Evolutionary conservation across 2,113 vertebrate species (phyloP).

Genomic region (Hiodon tergisus): DNA sequence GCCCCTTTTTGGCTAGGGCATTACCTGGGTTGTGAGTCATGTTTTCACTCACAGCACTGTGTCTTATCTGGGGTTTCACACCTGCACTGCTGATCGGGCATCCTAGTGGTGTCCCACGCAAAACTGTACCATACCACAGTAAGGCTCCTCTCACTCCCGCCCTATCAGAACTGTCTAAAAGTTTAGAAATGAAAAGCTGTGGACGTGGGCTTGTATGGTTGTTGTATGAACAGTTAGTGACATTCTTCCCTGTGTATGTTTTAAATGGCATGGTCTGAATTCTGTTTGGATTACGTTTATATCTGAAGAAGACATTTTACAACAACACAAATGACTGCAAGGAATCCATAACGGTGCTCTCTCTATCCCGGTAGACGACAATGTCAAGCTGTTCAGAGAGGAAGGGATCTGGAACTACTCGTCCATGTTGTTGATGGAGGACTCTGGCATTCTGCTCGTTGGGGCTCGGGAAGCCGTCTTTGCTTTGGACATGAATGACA

Average conservation of each 20-base stretch:
- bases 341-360: neutral
- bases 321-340: too few relatives aligned
- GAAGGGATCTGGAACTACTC: slow-evolving; percentile 62
- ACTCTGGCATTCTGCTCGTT: slow-evolving; percentile 53
- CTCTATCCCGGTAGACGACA: slow-evolving; percentile 43
- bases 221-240: too few relatives aligned
- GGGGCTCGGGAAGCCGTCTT: slow-evolving; percentile 66
- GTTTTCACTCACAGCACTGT: too few relatives aligned
- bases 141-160: slow-evolving; percentile 24
- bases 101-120: slow-evolving; percentile 47
- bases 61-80: slow-evolving; percentile 34
- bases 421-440: slow-evolving; percentile 63
- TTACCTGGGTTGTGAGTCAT: too few relatives aligned
- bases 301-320: too few relatives aligned
- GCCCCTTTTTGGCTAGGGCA: too few relatives aligned
- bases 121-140: slow-evolving; percentile 54
- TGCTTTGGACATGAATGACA: slow-evolving; percentile 59
- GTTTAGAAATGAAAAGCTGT: too few relatives aligned
- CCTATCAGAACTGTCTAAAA: too few relatives aligned
- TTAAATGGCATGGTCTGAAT: too few relatives aligned
- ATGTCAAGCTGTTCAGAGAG: slow-evolving; percentile 46
- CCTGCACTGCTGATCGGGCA: slow-evolving; percentile 20
- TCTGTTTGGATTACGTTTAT: too few relatives aligned
- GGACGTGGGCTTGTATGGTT: too few relatives aligned
- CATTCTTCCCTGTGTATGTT: neutral